Evolutionary conservation across 2,888 invertebrate species (phyloP).

Genomic region (Notocelia uddmanniana): DNA sequence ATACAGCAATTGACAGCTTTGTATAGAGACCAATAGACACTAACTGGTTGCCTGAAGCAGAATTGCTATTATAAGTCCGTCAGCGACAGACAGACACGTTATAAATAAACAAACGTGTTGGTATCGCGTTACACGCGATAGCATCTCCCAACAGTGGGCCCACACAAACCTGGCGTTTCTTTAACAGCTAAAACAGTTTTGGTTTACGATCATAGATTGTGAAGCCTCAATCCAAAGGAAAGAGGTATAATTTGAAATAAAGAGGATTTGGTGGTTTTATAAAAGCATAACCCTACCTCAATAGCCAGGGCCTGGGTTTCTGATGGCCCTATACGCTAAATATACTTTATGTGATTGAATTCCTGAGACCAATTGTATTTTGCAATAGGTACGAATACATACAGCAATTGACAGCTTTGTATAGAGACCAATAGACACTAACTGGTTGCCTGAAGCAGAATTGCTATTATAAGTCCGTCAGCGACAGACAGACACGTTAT

Average conservation of each 20-base stretch:
- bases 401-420: background rate
- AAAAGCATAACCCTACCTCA: no score
- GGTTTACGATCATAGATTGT: no score
- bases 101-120: constrained; percentile 39
- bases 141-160: constrained; percentile 59
- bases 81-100: constrained; percentile 30
- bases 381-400: background rate
- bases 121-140: constrained; percentile 62
- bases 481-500: constrained; percentile 34
- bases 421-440: background rate
- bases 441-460: constrained; percentile 5
- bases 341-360: background rate
- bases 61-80: constrained; percentile 29
- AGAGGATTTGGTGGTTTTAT: no score
- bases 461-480: constrained; percentile 28
- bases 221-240: no score
- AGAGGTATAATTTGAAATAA: no score
- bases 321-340: no score
- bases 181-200: constrained; percentile 70
- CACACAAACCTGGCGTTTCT: constrained; percentile 68
- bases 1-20: background rate
- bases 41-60: constrained; percentile 4
- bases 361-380: background rate
- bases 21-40: background rate
- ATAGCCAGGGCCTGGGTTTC: no score